phyloP scores from a whole-genome alignment of 1,140 invertebrate genomes.

The Bursaphelenchus mucronatus region DNA sequence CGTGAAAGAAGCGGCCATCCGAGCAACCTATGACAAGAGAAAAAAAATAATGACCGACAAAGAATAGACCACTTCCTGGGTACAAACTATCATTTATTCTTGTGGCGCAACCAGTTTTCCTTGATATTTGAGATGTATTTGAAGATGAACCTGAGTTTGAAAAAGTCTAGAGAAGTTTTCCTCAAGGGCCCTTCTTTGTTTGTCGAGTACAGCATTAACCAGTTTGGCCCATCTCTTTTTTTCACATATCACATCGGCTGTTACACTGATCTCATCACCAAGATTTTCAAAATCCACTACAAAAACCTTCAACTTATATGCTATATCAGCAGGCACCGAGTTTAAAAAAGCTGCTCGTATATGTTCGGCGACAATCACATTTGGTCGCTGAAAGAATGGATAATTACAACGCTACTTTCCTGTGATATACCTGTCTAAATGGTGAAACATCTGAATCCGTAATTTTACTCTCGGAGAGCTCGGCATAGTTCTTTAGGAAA shows the following conservation, averaged over 20 bases:
- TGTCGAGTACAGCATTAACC: conserved; percentile 16
- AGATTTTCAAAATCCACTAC: conserved; percentile 27
- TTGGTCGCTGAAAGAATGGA: conserved; percentile 24
- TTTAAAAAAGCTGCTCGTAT: conserved; percentile 40
- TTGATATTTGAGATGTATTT: conserved; percentile 19
- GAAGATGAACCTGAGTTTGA: conserved; percentile 7
- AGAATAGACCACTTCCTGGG: not conserved
- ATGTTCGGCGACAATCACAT: conserved; percentile 31
- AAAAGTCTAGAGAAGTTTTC: conserved; percentile 22
- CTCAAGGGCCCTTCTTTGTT: conserved; percentile 9
- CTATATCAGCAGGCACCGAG: conserved; percentile 30
- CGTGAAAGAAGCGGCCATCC: conserved; percentile 49
- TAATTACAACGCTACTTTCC: no score
- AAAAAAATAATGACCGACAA: not conserved
- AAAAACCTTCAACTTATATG: conserved; percentile 27
- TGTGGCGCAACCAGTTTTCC: conserved; percentile 22
- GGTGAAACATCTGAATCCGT: not conserved
- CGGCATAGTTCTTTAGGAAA: conserved; percentile 6
- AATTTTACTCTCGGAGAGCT: no score
- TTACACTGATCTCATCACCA: conserved; percentile 10
- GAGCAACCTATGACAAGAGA: conserved; percentile 39
- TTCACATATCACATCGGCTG: conserved; percentile 23
- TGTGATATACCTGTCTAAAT: not conserved
- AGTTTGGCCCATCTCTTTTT: conserved; percentile 27
- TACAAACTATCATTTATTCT: conserved; percentile 8